These are phyloP conservation scores for Phataginus tricuspis DNA, from an alignment of 2,797 vertebrate species.

Conservation along the genomic window DNA sequence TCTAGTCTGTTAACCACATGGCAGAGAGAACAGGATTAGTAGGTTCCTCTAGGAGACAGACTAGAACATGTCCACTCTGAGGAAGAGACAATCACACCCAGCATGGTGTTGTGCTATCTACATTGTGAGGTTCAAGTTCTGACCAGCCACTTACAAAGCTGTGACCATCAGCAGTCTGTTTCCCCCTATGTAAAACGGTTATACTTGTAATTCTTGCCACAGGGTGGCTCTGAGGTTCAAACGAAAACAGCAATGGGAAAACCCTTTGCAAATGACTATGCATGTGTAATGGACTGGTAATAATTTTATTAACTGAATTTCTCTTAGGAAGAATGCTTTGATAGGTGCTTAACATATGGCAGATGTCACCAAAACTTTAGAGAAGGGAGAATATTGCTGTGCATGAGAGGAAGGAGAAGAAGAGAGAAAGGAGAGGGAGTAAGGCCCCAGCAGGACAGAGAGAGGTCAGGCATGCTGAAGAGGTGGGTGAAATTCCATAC, in stretches of 20 bases:
- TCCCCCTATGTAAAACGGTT: neutral
- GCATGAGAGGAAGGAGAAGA: neutral
- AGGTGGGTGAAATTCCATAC: neutral
- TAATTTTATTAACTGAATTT: neutral
- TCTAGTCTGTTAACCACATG: neutral
- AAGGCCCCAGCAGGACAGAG: neutral
- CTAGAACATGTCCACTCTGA: neutral
- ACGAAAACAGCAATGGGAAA: neutral
- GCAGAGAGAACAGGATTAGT: neutral
- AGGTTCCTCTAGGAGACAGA: neutral
- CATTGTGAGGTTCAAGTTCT: neutral
- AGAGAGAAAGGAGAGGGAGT: neutral
- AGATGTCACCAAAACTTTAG: neutral
- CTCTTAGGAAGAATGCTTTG: neutral
- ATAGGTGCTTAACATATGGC: neutral
- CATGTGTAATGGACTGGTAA: neutral
- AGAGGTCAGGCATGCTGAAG: neutral
- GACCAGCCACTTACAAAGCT: neutral
- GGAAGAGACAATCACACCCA: neutral
- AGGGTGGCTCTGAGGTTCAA: slow-evolving; percentile 29
- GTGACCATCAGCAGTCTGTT: neutral
- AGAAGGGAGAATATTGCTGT: neutral
- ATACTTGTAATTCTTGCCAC: slow-evolving; percentile 16
- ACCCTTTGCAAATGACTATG: neutral
- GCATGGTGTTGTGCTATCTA: neutral